phyloP scores from a whole-genome alignment of 1,140 invertebrate genomes.

The Episyrphus balteatus region DNA sequence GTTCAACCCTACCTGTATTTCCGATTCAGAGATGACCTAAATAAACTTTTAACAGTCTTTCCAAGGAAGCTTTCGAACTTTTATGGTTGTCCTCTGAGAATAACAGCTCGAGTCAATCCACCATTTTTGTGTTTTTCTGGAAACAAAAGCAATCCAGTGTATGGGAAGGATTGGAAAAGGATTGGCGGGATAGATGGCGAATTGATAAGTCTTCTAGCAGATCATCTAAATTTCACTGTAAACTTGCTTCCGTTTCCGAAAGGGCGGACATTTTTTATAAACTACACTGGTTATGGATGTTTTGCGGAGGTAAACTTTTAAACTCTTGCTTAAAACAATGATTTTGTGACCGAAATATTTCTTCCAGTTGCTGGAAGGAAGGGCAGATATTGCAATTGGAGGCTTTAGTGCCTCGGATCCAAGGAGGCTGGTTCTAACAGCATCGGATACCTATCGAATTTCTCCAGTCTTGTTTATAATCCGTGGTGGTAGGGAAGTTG shows the following conservation, averaged over 20 bases:
- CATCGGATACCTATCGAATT: no score
- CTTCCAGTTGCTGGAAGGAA: no score
- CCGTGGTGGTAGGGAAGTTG: no score
- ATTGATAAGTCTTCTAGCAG: conserved; percentile 13
- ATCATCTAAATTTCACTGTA: conserved; percentile 14
- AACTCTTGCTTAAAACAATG: no score
- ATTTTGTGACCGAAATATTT: no score
- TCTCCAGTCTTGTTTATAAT: no score
- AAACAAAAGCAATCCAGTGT: conserved; percentile 6
- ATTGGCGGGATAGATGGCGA: conserved; percentile 19
- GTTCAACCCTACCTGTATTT: no score
- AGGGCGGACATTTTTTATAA: conserved; percentile 8
- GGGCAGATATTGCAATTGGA: no score
- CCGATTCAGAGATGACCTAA: no score
- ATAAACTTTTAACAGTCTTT: conserved; percentile 2
- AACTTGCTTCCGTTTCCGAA: conserved; percentile 13
- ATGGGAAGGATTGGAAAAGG: conserved; percentile 8
- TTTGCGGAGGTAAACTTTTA: conserved; percentile 12
- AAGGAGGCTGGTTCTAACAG: no score
- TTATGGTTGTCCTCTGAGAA: conserved; percentile 11
- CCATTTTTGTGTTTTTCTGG: conserved; percentile 16
- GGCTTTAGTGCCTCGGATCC: no score
- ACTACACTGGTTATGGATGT: conserved; percentile 14
- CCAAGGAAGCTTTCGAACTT: conserved; percentile 9
- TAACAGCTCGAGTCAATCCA: conserved; percentile 17